Conservation (phyloP, 2,797 vertebrate species). For the Coluber constrictor region DNA sequence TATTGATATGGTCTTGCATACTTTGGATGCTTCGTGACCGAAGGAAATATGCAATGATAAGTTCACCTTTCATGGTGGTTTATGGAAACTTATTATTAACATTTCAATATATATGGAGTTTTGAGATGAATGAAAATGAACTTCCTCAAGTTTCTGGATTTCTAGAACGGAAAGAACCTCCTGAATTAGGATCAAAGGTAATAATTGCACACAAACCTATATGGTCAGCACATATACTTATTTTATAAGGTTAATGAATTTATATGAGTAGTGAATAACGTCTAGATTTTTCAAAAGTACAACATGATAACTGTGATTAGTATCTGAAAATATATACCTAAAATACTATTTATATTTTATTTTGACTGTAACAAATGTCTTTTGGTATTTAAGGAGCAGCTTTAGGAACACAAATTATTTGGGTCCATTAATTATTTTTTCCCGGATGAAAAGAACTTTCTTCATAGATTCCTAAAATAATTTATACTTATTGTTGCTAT, state of each 20-base stretch:
- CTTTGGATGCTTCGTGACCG: constrained; percentile 94
- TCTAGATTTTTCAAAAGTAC: neutral
- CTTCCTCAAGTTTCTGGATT: constrained; percentile 77
- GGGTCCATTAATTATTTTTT: neutral
- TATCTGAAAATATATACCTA: neutral
- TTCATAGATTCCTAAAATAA: neutral
- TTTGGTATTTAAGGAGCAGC: neutral
- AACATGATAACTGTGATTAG: neutral
- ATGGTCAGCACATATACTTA: neutral
- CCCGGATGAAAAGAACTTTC: neutral
- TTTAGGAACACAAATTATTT: neutral
- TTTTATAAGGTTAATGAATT: neutral
- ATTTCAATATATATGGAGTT: constrained; percentile 93
- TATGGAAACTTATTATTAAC: constrained; percentile 88
- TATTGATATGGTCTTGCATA: constrained; percentile 92
- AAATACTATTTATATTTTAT: neutral
- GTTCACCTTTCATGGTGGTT: constrained; percentile 94
- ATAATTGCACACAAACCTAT: constrained; percentile 19
- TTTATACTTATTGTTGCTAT: neutral
- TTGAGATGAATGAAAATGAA: constrained; percentile 69
- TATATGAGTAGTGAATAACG: neutral
- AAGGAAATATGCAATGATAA: constrained; percentile 92
- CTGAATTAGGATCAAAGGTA: constrained; percentile 90
- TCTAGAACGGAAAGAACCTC: constrained; percentile 77
- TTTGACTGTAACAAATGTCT: neutral